A percentile compares a stretch with the other conserved stretches of the same genome.
These are phyloP conservation scores for Tachuris rubrigastra DNA, from an alignment of 2,113 vertebrate genomes.

Conservation along the genomic window DNA sequence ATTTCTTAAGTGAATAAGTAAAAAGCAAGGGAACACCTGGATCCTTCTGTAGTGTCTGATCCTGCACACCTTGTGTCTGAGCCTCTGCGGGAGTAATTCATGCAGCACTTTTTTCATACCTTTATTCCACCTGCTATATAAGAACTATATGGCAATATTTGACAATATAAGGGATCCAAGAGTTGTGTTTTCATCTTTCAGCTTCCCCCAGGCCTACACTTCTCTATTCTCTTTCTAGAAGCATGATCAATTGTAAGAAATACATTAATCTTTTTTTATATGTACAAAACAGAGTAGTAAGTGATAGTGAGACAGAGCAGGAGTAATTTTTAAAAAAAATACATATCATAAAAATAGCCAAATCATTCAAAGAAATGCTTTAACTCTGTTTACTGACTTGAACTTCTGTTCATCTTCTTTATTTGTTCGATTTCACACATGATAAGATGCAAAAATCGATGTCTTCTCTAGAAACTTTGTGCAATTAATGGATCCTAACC, in stretches of 20 bases:
- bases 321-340: neutral
- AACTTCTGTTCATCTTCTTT: neutral
- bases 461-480: neutral
- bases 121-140: neutral
- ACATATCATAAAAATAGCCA: neutral
- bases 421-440: neutral
- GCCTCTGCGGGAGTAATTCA: neutral
- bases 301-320: neutral
- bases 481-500: neutral
- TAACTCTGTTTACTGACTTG: neutral
- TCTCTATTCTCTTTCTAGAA: neutral
- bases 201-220: neutral
- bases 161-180: neutral
- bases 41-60: neutral
- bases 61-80: neutral
- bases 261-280: neutral
- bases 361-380: neutral
- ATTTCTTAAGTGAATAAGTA: slow-evolving; percentile 23
- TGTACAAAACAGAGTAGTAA: neutral
- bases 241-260: neutral
- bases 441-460: neutral
- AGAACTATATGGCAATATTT: neutral
- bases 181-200: neutral
- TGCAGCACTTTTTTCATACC: neutral
- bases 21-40: slow-evolving; percentile 38